A percentile compares a stretch with the other conserved stretches of the same genome.
These are phyloP conservation scores for Hexactinellida sp. DNA, from an alignment of 37 sponge, comb jelly and placozoan genomes.

Conservation along the genomic window DNA sequence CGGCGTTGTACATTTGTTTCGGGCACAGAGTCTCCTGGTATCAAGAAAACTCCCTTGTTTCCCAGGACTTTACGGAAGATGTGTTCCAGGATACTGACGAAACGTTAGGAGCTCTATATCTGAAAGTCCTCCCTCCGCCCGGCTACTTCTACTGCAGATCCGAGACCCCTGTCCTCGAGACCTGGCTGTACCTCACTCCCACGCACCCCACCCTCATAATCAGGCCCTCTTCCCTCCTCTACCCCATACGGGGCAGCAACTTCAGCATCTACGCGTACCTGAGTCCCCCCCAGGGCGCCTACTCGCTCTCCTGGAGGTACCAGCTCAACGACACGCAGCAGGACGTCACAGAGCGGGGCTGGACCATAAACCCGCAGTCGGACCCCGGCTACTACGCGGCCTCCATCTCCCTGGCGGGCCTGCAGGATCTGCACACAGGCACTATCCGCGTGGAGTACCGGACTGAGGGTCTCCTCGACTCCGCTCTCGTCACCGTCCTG, in stretches of 20 bases:
- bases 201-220: background rate
- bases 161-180: background rate
- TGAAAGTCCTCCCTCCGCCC: background rate
- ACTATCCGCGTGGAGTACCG: background rate
- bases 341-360: background rate
- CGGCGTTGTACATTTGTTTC: background rate
- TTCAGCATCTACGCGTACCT: background rate
- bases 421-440: background rate
- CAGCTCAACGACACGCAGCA: background rate
- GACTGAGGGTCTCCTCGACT: background rate
- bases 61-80: background rate
- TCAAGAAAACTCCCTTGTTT: background rate
- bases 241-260: background rate
- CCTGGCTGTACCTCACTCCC: background rate
- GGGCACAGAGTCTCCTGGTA: background rate
- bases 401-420: background rate
- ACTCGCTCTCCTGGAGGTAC: background rate
- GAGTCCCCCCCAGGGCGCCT: background rate
- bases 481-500: background rate
- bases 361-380: background rate
- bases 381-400: background rate
- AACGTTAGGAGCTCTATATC: background rate
- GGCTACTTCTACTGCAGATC: background rate
- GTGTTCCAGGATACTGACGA: background rate
- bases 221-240: background rate